These are phyloP conservation scores for Anoncus sp. DNA, from an alignment of 2,888 invertebrate genomes.

Conservation along the genomic window DNA sequence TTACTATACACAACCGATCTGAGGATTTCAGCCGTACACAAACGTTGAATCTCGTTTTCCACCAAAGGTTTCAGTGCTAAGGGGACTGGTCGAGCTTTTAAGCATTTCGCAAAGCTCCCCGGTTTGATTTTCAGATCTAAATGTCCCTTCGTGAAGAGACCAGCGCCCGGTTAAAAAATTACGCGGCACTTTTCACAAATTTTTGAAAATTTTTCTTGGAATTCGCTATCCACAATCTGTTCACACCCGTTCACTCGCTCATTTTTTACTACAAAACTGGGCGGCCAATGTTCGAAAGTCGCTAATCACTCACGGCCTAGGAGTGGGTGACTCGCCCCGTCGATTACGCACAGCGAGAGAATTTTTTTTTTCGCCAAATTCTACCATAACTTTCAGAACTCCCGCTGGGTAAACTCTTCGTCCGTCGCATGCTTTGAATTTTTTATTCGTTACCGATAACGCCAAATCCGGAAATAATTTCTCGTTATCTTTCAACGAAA, in stretches of 20 bases:
- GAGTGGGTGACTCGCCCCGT: constrained; percentile 16
- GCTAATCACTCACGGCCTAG: constrained; percentile 8
- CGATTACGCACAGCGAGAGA: constrained; percentile 4
- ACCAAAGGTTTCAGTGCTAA: constrained; percentile 2
- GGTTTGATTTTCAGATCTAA: constrained; percentile 22
- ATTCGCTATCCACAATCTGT: too few species aligned
- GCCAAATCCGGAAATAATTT: too few species aligned
- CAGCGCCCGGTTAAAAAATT: too few species aligned
- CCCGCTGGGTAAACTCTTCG: not conserved
- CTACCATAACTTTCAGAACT: too few species aligned
- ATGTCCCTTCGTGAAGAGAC: not conserved
- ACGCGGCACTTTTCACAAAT: too few species aligned
- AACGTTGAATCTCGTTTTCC: not conserved
- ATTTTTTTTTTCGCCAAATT: too few species aligned
- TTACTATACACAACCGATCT: constrained; percentile 62
- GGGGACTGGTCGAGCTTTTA: constrained; percentile 18
- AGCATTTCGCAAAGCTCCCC: constrained; percentile 66
- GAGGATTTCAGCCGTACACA: constrained; percentile 22
- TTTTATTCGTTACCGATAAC: too few species aligned
- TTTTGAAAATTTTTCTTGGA: too few species aligned
- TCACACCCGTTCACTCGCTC: too few species aligned
- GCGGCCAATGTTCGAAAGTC: not conserved
- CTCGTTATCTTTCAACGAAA: too few species aligned
- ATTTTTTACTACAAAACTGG: too few species aligned
- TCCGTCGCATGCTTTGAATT: not conserved